A percentile compares a stretch with the other conserved stretches of the same genome.
phyloP scores from a whole-genome alignment of 53 echinoderm and acorn worm genomes.

The Astropecten irregularis region DNA sequence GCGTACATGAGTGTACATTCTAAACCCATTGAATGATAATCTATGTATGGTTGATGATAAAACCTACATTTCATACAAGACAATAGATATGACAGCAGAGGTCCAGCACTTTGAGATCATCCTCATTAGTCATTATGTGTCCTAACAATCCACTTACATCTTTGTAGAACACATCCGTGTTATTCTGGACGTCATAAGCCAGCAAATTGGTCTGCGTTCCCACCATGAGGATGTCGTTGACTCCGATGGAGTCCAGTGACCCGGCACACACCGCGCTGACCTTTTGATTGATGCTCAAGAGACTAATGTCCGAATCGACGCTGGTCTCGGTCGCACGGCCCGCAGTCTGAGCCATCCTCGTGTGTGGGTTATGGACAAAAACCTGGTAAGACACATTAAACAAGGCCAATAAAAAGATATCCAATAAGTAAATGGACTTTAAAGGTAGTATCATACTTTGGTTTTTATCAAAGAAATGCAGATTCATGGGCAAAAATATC shows the following conservation, averaged over 20 bases:
- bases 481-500: too few relatives aligned
- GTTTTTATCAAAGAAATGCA: too few relatives aligned
- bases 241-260: slow-evolving; percentile 76
- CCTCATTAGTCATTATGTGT: too few relatives aligned
- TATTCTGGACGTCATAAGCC: slow-evolving; percentile 98
- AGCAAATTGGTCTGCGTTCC: slow-evolving; percentile 96
- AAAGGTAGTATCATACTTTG: too few relatives aligned
- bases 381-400: slow-evolving; percentile 64
- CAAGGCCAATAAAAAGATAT: too few relatives aligned
- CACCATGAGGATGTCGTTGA: slow-evolving; percentile 86
- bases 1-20: too few relatives aligned
- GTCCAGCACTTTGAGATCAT: too few relatives aligned
- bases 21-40: too few relatives aligned
- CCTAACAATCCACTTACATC: slow-evolving; percentile 76
- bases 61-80: too few relatives aligned
- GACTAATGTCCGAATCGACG: slow-evolving; percentile 86
- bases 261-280: slow-evolving; percentile 86
- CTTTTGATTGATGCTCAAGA: slow-evolving; percentile 91
- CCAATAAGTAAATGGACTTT: too few relatives aligned
- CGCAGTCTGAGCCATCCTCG: slow-evolving; percentile 49
- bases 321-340: slow-evolving; percentile 81
- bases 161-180: slow-evolving; percentile 98
- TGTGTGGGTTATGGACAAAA: slow-evolving; percentile 95
- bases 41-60: too few relatives aligned
- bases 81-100: too few relatives aligned